Conservation (phyloP, 92 coral and sea anemone genomes). For the Epizoanthus stellaris region DNA sequence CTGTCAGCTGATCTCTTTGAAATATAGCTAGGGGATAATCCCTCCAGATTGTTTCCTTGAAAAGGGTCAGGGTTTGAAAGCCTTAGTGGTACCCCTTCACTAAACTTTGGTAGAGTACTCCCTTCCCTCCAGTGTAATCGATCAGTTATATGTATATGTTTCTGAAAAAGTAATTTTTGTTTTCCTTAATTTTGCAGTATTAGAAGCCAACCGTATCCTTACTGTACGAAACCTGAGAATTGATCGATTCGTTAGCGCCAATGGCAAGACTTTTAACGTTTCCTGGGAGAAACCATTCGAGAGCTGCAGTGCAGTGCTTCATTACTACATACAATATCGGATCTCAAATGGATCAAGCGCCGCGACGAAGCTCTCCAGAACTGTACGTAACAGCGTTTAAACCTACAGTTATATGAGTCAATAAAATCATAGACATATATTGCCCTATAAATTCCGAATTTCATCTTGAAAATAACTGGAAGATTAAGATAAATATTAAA, state of each 20-base stretch:
- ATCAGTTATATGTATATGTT: neutral
- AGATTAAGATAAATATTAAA: too few relatives aligned
- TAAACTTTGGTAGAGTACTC: neutral
- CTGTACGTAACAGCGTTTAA: neutral
- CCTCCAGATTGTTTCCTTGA: too few relatives aligned
- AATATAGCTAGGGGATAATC: too few relatives aligned
- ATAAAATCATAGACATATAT: too few relatives aligned
- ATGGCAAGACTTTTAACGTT: conserved; percentile 17
- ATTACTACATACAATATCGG: neutral
- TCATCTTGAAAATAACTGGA: too few relatives aligned
- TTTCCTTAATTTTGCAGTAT: neutral
- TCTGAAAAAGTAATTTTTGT: neutral
- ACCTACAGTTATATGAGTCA: neutral
- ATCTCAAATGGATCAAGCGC: neutral
- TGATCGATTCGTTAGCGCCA: neutral
- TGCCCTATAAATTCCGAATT: too few relatives aligned
- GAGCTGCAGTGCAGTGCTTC: neutral
- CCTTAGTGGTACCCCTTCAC: too few relatives aligned
- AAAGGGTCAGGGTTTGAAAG: too few relatives aligned
- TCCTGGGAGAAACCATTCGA: conserved; percentile 18
- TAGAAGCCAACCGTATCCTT: conserved; percentile 18
- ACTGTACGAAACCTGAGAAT: neutral
- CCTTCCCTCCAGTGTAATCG: neutral
- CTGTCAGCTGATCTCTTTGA: too few relatives aligned
- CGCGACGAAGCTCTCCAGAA: neutral